Base-by-base conservation (phyloP, 2,888 invertebrate genomes). In the Clusia tigrina region DNA sequence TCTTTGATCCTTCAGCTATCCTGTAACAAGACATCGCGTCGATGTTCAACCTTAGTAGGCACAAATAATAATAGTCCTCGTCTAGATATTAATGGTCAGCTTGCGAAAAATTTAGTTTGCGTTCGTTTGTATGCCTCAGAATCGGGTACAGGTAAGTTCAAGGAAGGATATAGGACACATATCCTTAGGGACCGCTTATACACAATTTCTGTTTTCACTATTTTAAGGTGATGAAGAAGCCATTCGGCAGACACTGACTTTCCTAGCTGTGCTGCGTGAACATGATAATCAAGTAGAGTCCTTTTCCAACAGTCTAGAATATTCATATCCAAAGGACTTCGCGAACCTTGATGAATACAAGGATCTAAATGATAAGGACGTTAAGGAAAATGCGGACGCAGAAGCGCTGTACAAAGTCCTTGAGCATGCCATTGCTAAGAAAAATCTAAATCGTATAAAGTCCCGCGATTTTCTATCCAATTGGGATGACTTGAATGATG, bases 241-340 rank as follows among this genome's bases (percentile, higher is more conserved):
- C 0, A 64, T 78, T n/a, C 67, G 68, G 60, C 69, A 71, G 12
- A 73, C 79, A 0, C 58, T 80, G 2, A 67, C 69, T 2, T 69
- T 74, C 1, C 64, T 81, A 22, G 71, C 75, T 26, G 46, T 76
- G 37, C 54, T 81, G 51, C 69, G 72, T 1, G 67, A 70, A 42
- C 73, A 77, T 55, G 67, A 74, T 1, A 38, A 46, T 1, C 71
- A 77, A 58, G 73, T 81, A 1, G 77, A 79, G n/a, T 60, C 69
- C 1, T 78, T 80, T 9, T 64, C 73, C n/a, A 67, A 69, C 20
- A 71, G 58, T 32, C 68, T 78, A n/a, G 69, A 53, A 9, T 12
- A 52, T 6, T 37, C 26, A n/a, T n/a, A 46, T 15, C 2, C 20
- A 12, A 42, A 64, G n/a, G n/a, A n/a, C n/a, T n/a, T n/a, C n/a